Percentiles rank a stretch among this genome's conserved stretches.
Evolutionary conservation across 2,113 vertebrate genomes (phyloP).

Genomic region (Lophius piscatorius): DNA sequence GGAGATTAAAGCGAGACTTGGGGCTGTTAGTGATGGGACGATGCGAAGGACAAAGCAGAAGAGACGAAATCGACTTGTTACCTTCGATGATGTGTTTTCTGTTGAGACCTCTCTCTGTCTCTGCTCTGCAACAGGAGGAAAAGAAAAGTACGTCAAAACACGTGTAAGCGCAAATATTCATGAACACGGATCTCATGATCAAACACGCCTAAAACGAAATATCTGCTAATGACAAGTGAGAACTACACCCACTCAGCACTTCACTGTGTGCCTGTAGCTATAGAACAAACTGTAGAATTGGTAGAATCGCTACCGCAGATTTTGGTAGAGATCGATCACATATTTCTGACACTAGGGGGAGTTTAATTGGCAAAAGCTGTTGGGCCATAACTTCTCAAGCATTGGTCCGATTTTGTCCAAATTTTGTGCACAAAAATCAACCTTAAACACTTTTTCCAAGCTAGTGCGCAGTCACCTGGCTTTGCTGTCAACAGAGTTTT

Average conservation of each 20-base stretch:
- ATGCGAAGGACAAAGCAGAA: conserved; percentile 56
- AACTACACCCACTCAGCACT: conserved; percentile 22
- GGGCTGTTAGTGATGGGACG: conserved; percentile 29
- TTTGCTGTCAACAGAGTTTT: no score
- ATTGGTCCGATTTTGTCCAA: no score
- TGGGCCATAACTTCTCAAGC: no score
- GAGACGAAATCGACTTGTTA: conserved; percentile 67
- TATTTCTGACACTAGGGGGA: no score
- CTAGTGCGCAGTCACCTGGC: no score
- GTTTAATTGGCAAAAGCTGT: no score
- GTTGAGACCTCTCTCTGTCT: conserved; percentile 94
- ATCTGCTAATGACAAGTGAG: conserved; percentile 14
- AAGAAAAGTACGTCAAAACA: conserved; percentile 32
- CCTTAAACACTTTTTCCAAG: no score
- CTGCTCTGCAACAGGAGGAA: conserved; percentile 82
- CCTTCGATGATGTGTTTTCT: conserved; percentile 99
- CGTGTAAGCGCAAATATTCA: background rate
- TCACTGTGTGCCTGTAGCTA: conserved; percentile 10
- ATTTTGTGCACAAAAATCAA: no score
- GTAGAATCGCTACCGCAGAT: no score
- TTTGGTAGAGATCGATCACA: no score
- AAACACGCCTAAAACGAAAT: conserved; percentile 23
- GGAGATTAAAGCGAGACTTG: conserved; percentile 20
- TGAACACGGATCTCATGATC: conserved; percentile 17
- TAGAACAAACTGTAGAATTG: conserved; percentile 39